These are phyloP conservation scores for Darwinula stevensoni DNA, from an alignment of 2,888 invertebrate genomes.

Conservation along the genomic window DNA sequence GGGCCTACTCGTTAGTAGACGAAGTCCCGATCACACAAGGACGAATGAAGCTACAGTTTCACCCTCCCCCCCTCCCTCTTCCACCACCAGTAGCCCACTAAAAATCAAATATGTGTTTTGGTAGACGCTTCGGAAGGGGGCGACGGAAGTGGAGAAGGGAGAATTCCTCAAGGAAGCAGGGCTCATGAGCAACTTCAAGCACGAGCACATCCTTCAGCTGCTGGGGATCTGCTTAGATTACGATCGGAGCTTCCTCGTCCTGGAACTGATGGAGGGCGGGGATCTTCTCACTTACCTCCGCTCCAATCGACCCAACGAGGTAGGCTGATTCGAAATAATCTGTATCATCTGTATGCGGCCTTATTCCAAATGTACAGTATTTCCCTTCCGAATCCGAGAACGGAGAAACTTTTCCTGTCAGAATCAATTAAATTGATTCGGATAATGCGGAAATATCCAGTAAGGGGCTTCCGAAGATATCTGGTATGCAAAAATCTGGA, in stretches of 20 bases:
- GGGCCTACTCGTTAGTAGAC: no score
- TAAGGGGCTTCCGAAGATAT: no score
- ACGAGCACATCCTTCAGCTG: constrained; percentile 71
- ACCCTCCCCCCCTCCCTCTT: no score
- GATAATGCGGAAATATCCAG: no score
- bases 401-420: no score
- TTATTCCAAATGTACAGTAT: no score
- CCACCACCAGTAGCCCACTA: neutral
- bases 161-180: constrained; percentile 91
- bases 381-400: no score
- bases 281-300: constrained; percentile 72
- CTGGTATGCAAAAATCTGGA: no score
- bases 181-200: constrained; percentile 87
- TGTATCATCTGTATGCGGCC: no score
- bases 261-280: constrained; percentile 94
- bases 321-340: constrained; percentile 19
- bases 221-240: constrained; percentile 82
- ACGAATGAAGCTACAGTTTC: no score
- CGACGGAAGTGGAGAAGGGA: constrained; percentile 57
- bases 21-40: no score
- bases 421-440: no score
- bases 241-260: constrained; percentile 69
- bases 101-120: constrained; percentile 6
- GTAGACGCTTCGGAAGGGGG: constrained; percentile 66
- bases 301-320: constrained; percentile 40